Evolutionary conservation across 1,140 invertebrate genomes (phyloP).

Genomic region (Paralvinella palmiformis): DNA sequence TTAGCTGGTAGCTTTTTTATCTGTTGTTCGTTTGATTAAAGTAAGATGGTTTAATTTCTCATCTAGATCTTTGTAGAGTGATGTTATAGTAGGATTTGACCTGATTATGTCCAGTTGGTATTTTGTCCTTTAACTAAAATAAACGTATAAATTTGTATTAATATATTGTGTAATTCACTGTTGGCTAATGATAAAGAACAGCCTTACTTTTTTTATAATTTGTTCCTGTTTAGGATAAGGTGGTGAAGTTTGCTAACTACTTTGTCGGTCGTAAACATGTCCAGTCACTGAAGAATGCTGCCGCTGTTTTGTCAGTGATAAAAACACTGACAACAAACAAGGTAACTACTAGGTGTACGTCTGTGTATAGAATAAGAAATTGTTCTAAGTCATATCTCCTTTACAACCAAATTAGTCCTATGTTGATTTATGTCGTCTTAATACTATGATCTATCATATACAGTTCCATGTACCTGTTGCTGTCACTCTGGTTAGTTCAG

Average conservation of each 20-base stretch:
- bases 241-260: conserved; percentile 86
- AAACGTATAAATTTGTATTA: too few species aligned
- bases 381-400: too few species aligned
- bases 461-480: conserved; percentile 66
- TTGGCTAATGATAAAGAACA: too few species aligned
- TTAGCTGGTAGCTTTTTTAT: too few species aligned
- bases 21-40: too few species aligned
- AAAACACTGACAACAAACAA: conserved; percentile 63
- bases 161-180: too few species aligned
- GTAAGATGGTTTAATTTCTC: too few species aligned
- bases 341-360: conserved; percentile 35
- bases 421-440: background rate
- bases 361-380: background rate
- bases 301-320: conserved; percentile 72
- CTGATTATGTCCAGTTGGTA: too few species aligned
- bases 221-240: conserved; percentile 60
- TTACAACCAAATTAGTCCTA: background rate
- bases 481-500: conserved; percentile 67
- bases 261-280: conserved; percentile 83
- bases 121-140: too few species aligned
- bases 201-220: background rate
- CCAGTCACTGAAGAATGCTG: conserved; percentile 74
- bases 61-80: too few species aligned
- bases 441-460: conserved; percentile 19
- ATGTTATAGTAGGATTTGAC: too few species aligned